These are phyloP conservation scores for Trypoxylus dichotomus DNA, from an alignment of 1,140 invertebrate species.

Conservation along the genomic window DNA sequence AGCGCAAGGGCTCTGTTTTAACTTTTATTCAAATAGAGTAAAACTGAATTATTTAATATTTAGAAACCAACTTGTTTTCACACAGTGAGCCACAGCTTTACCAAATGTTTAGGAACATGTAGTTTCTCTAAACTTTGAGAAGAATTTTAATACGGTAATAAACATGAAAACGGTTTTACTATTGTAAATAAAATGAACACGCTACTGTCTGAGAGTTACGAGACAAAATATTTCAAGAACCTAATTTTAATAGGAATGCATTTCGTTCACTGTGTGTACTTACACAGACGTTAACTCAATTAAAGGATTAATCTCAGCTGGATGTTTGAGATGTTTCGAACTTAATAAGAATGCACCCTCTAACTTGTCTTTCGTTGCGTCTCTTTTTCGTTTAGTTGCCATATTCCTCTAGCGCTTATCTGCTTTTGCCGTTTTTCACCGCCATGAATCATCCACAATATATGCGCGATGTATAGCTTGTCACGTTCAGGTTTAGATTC, in stretches of 20 bases:
- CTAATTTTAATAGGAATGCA: not conserved
- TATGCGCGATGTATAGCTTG: constrained; percentile 15
- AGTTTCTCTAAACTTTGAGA: no score
- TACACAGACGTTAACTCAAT: no score
- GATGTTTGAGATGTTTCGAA: not conserved
- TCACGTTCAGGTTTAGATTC: constrained; percentile 21
- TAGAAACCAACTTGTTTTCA: no score
- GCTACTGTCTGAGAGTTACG: not conserved
- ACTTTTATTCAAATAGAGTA: no score
- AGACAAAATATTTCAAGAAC: no score
- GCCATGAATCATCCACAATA: constrained; percentile 8
- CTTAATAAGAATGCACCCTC: not conserved
- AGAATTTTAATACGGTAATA: no score
- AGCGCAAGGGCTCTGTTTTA: no score
- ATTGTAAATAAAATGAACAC: no score
- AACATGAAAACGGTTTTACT: no score
- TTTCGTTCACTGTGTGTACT: not conserved
- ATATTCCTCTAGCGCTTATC: not conserved
- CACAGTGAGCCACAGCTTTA: no score
- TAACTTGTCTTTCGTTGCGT: not conserved
- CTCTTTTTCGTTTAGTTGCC: not conserved
- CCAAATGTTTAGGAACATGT: no score
- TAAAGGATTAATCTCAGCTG: not conserved
- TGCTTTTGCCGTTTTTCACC: constrained; percentile 18
- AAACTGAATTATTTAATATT: no score